Percentiles rank a stretch among this genome's conserved stretches.
phyloP scores from a whole-genome alignment of 2,113 vertebrate genomes.

The Hyperopisus bebe region DNA sequence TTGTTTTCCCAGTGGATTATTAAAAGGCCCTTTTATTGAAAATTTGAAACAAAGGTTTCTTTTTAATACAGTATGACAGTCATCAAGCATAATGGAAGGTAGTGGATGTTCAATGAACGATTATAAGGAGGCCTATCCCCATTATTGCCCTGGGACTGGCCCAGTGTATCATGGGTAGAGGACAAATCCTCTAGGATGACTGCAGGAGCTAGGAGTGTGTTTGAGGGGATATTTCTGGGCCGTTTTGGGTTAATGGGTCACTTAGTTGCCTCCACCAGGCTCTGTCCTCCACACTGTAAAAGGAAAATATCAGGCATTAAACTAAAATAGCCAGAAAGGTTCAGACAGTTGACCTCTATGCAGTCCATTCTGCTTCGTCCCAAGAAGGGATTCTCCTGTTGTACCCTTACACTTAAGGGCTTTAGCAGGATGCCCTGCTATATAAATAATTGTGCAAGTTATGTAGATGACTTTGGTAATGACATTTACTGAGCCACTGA shows the following conservation, averaged over 20 bases:
- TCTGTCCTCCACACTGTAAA: neutral
- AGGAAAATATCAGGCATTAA: neutral
- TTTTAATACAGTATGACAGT: neutral
- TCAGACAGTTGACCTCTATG: neutral
- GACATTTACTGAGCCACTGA: neutral
- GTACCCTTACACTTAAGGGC: neutral
- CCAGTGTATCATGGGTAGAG: neutral
- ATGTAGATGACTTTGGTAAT: neutral
- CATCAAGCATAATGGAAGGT: neutral
- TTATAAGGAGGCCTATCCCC: neutral
- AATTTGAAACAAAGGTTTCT: neutral
- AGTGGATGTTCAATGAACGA: neutral
- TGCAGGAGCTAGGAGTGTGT: neutral
- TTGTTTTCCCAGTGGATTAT: neutral
- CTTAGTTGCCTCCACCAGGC: neutral
- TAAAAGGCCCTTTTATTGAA: neutral
- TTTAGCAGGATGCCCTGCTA: neutral
- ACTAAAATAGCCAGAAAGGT: neutral
- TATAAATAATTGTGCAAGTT: neutral
- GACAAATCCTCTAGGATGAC: neutral
- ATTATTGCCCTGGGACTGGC: neutral
- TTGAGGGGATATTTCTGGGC: neutral
- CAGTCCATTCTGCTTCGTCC: neutral
- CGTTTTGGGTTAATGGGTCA: conserved; percentile 5
- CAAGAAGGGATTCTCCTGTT: neutral